Evolutionary conservation across 2,113 vertebrate genomes (phyloP).

Genomic region (Cephalopholis sonnerati): DNA sequence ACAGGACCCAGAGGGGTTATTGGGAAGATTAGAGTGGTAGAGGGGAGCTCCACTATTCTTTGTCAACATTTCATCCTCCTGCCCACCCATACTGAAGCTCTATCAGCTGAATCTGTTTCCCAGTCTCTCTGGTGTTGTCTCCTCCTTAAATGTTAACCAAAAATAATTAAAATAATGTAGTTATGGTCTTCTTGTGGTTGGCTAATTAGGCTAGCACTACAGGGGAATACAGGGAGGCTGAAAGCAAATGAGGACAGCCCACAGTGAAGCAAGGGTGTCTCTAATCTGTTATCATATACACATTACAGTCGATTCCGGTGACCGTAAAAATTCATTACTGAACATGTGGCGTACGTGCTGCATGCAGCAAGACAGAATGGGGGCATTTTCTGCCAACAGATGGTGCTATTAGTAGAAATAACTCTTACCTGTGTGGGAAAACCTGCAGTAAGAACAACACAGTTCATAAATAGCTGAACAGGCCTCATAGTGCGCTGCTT

Average conservation of each 20-base stretch:
- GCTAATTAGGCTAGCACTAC: constrained; percentile 70
- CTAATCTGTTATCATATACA: constrained; percentile 41
- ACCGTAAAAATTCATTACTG: constrained; percentile 31
- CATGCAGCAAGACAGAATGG: constrained; percentile 60
- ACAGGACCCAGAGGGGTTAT: constrained; percentile 39
- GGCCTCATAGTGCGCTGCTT: not conserved
- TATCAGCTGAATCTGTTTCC: constrained; percentile 30
- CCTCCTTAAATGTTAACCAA: constrained; percentile 40
- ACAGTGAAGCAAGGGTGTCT: constrained; percentile 39
- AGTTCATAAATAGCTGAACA: constrained; percentile 17
- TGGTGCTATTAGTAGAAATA: constrained; percentile 58
- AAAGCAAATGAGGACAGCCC: constrained; percentile 64
- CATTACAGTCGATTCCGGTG: constrained; percentile 32
- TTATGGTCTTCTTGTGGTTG: constrained; percentile 38
- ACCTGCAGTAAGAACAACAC: constrained; percentile 42
- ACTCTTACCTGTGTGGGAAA: constrained; percentile 45
- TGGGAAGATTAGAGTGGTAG: constrained; percentile 26
- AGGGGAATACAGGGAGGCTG: constrained; percentile 53
- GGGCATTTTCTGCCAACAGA: constrained; percentile 66
- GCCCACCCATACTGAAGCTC: not conserved
- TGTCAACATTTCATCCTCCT: constrained; percentile 29
- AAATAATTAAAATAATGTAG: constrained; percentile 48
- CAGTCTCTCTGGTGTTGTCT: constrained; percentile 27
- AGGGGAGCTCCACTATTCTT: constrained; percentile 3
- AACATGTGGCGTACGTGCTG: constrained; percentile 26